Conservation (phyloP, 2,797 vertebrate genomes). For the Cercopithecus diana region DNA sequence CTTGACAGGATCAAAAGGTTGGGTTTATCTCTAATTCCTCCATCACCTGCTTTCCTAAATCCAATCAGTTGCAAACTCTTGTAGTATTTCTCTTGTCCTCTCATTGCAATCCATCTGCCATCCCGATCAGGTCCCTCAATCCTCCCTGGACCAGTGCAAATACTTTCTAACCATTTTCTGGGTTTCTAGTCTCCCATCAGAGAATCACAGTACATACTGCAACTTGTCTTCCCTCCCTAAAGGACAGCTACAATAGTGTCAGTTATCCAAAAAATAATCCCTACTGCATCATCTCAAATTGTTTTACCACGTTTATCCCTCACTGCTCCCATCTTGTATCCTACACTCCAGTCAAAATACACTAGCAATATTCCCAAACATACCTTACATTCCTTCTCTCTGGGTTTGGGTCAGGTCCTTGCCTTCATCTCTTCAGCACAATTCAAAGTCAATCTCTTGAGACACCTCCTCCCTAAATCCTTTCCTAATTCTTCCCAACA, state of each 20-base stretch:
- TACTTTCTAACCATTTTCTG: background rate
- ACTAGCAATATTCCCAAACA: background rate
- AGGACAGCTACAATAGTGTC: background rate
- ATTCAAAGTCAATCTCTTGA: background rate
- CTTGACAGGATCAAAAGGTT: background rate
- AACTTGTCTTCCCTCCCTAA: background rate
- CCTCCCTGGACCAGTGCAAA: background rate
- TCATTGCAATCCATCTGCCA: background rate
- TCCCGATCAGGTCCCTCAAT: background rate
- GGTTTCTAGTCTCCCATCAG: background rate
- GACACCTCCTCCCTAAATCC: background rate
- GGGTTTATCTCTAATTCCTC: background rate
- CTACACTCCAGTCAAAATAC: background rate
- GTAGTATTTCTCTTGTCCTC: background rate
- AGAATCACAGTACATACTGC: background rate
- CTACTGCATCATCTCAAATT: background rate
- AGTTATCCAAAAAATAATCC: background rate
- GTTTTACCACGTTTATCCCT: background rate
- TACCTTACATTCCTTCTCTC: background rate
- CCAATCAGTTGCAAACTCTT: background rate
- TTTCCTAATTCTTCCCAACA: background rate
- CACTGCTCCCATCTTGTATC: background rate
- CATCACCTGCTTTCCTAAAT: background rate
- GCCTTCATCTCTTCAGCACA: background rate
- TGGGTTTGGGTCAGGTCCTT: background rate